Percentiles rank a stretch among this genome's conserved stretches.
Conservation (phyloP, 2,888 invertebrate genomes). For the Odontomyia ornata region DNA sequence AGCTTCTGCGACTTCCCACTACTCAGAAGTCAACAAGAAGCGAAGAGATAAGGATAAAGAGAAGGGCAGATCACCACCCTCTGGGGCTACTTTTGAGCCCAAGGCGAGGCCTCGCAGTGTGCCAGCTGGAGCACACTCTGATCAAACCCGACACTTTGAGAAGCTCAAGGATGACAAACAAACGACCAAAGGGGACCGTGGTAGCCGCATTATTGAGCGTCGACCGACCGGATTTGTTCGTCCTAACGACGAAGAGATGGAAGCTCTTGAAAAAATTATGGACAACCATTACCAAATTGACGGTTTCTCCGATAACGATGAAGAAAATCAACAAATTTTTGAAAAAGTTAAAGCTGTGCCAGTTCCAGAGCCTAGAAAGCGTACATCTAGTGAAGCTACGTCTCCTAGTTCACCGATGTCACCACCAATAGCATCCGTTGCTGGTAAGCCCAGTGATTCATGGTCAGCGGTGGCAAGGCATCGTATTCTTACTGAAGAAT, state of each 20-base stretch:
- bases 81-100: conserved; percentile 6
- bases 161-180: conserved; percentile 35
- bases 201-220: conserved; percentile 24
- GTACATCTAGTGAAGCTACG: conserved; percentile 6
- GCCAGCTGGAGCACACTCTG: not conserved
- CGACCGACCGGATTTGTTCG: conserved; percentile 42
- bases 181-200: not conserved
- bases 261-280: conserved; percentile 11
- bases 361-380: conserved; percentile 28
- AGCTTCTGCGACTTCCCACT: conserved; percentile 34
- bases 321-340: conserved; percentile 47
- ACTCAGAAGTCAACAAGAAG: conserved; percentile 36
- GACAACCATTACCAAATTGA: not conserved
- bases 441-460: conserved; percentile 58
- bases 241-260: conserved; percentile 38
- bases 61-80: not conserved
- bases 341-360: conserved; percentile 28
- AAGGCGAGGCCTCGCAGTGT: conserved; percentile 6
- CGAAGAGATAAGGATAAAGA: conserved; percentile 20
- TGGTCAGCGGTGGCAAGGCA: conserved; percentile 69
- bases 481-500: conserved; percentile 63
- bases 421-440: conserved; percentile 24
- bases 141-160: conserved; percentile 40
- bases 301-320: conserved; percentile 48
- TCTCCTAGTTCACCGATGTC: not conserved